Evolutionary conservation across 2,113 vertebrate genomes (phyloP).

Genomic region (Silurus asotus): DNA sequence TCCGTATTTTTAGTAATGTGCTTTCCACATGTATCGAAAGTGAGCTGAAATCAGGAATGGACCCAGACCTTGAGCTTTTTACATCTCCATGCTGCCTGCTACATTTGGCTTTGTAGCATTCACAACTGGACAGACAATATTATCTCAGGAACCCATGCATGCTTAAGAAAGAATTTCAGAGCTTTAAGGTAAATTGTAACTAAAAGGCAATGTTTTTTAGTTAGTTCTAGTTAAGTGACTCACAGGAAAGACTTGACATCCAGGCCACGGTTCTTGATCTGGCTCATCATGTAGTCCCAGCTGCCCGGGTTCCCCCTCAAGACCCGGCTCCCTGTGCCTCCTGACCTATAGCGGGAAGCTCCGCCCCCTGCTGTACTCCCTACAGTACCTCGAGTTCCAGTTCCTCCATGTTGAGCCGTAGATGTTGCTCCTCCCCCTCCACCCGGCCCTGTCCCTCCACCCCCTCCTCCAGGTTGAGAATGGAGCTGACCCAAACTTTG

Average conservation of each 20-base stretch:
- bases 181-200: no score
- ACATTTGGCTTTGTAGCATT: not conserved
- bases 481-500: slow-evolving; percentile 96
- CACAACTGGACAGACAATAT: not conserved
- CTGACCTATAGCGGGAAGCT: slow-evolving; percentile 79
- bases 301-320: slow-evolving; percentile 87
- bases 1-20: not conserved
- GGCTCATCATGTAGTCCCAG: slow-evolving; percentile 98
- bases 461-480: slow-evolving; percentile 74
- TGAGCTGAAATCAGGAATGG: not conserved
- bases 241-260: slow-evolving; percentile 99
- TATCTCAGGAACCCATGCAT: no score
- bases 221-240: slow-evolving; percentile 67
- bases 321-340: slow-evolving; percentile 74
- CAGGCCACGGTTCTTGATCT: slow-evolving; percentile 94
- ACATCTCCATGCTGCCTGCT: slow-evolving; percentile 7
- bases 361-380: slow-evolving; percentile 78
- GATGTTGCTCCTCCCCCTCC: slow-evolving; percentile 68
- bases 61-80: not conserved
- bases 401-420: slow-evolving; percentile 66
- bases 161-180: not conserved
- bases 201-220: no score
- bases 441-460: slow-evolving; percentile 68
- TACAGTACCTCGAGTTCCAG: slow-evolving; percentile 65
- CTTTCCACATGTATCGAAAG: not conserved